A percentile compares a stretch with the other conserved stretches of the same genome.
Evolutionary conservation across 2,113 vertebrate species (phyloP).

Genomic region (Litocranius walleri): DNA sequence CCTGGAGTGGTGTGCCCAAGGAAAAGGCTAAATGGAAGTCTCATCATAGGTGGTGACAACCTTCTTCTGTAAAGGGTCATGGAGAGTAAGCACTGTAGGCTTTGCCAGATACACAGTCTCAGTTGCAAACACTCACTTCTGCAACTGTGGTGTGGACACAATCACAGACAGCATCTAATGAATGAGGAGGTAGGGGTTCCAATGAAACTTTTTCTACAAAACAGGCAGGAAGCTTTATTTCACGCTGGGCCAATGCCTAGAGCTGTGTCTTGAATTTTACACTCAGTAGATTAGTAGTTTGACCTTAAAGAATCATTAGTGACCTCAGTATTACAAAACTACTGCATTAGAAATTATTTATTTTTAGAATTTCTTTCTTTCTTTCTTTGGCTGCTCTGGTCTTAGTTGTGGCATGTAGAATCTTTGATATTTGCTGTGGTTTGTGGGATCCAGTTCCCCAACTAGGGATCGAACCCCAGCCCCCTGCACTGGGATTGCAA

Average conservation of each 20-base stretch:
- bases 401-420: neutral
- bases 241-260: neutral
- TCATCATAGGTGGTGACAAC: neutral
- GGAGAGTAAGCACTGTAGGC: neutral
- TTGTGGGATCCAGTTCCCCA: neutral
- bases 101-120: accelerated
- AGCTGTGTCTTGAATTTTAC: neutral
- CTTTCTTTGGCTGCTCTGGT: neutral
- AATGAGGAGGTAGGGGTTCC: neutral
- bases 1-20: neutral
- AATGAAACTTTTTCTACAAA: neutral
- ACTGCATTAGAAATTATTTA: neutral
- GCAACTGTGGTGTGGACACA: neutral
- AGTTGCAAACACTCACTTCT: neutral
- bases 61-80: neutral
- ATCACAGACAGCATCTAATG: neutral
- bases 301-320: neutral
- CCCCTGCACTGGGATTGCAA: neutral
- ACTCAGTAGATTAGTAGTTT: neutral
- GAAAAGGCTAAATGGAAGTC: neutral
- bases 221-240: neutral
- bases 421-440: neutral
- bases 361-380: neutral
- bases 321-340: neutral
- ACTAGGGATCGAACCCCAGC: neutral